phyloP scores from a whole-genome alignment of 1,140 invertebrate genomes.

The Scylla paramamosain region DNA sequence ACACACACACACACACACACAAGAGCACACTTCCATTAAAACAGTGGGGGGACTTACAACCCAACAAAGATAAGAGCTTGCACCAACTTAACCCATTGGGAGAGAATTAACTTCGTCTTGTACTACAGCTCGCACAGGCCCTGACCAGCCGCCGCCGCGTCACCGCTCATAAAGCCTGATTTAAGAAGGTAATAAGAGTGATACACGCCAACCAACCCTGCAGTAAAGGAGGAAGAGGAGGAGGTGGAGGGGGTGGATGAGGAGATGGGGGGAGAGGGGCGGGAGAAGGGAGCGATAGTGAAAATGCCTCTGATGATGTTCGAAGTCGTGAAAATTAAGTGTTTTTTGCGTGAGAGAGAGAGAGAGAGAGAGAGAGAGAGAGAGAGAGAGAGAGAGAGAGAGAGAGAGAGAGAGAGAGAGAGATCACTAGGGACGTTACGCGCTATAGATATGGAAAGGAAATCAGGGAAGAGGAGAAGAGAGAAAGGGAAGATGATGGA shows the following conservation, averaged over 20 bases:
- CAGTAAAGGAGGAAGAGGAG: neutral
- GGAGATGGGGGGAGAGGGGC: neutral
- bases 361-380: constrained; percentile 23
- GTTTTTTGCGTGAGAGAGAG: neutral
- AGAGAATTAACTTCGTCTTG: neutral
- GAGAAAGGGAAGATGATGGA: neutral
- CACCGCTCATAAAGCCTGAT: constrained; percentile 58
- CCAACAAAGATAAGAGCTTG: neutral
- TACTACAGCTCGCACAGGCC: neutral
- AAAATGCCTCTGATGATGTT: neutral
- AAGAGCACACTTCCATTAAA: neutral
- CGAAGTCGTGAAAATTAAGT: neutral
- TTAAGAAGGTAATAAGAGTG: constrained; percentile 56
- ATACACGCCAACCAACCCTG: neutral
- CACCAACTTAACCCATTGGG: neutral
- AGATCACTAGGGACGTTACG: neutral
- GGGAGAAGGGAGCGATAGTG: neutral
- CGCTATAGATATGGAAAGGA: neutral
- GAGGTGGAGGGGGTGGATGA: neutral
- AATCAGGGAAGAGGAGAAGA: neutral
- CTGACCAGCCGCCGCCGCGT: neutral
- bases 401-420: constrained; percentile 33
- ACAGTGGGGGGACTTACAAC: neutral
- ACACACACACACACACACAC: no score
- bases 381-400: constrained; percentile 50